Evolutionary conservation across 2,888 invertebrate genomes (phyloP), one percentile per base, ranked within the genome.

Genomic region (Petrolisthes manimaculis): DNA sequence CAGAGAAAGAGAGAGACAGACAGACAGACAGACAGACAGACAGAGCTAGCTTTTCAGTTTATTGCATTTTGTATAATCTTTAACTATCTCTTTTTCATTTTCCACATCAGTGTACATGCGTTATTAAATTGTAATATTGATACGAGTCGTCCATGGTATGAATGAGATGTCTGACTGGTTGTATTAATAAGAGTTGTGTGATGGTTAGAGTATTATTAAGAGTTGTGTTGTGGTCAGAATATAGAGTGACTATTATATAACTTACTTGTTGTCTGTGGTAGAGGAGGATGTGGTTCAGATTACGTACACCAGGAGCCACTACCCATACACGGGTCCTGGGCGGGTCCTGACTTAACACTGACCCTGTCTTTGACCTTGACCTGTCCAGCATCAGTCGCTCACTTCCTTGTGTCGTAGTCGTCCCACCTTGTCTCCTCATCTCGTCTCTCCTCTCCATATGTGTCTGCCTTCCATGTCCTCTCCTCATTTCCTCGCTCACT

Each of bases 261-360:
- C 86, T 21, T 53, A 86, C 86, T 75, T 86, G 24, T 8, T 61
- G 81, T 24, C 75, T 81, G 56, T 71, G 81, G 86, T 86, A 82
- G 21, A 86, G 24, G 18, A 86, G 67, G 24, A 86, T 51, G 61
- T 86, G 82, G 18, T 74, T 54, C 4, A 86, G 77, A 54, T 86
- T 86, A 6, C 61, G n/a, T 5, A 77, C 82, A 21, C 82, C 81
- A 37, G 81, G 86, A 0, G 86, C 67, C 21, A 56, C 75, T 18
- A 86, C 51, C 86, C 86, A 86, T n/a, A 86, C 53, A 14, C 61
- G 53, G 37, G 80, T 85, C 5, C 21, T 71, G 54, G 71, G 6
- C 18, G 74, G 51, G 21, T 8, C n/a, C 24, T 61, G 54, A 14
- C 69, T 67, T 24, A 6, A 55, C 53, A 4, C 37, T 55, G 12